Evolutionary conservation across 2,113 vertebrate genomes (phyloP), one percentile per base, ranked within the genome.

Genomic region (Echinops telfairi): DNA sequence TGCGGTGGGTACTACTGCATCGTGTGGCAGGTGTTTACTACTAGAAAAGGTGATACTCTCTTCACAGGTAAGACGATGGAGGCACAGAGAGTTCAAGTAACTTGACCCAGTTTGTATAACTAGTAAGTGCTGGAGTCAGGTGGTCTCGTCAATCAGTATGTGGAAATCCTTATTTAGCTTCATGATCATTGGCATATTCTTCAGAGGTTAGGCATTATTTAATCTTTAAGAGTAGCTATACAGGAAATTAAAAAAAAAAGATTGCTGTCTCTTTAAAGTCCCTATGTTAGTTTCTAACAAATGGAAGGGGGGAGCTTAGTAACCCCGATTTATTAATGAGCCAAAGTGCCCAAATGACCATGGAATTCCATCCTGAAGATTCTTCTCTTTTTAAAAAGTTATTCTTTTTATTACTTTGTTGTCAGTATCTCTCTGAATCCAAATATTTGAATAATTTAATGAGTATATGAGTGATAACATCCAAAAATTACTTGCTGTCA

Each of bases 131-230:
- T 57, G 36, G 47, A 87, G 36, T 11, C 25, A 82, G 68, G 68
- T 3, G 14, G 22, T 79, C 76, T 96, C 75, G 31, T 84, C 58
- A 70, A 78, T 83, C 36, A 71, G 2, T 36, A 27, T 60, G 10
- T 66, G 75, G 64, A 83, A 33, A 92, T 86, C 93, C 83, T 76
- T 47, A 77, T 62, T 90, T 83, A 3, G 86, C 89, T 88, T 82
- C 53, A 84, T 40, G 20, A 83, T 82, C 73, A 79, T 31, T 78
- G 36, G 57, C 33, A 60, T 73, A 31, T 66, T 89, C 64, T 90
- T 92, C n/a, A 88, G 57, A 88, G 17, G 31, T 20, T 19, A 85
- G n/a, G 6, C 14, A 47, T 90, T 43, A 43, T 86, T 95, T 95
- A 62, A 27, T 27, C 81, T 38, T 93, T 88, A 83, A 88, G 71